Percentiles rank a stretch among this genome's conserved stretches.
phyloP scores from a whole-genome alignment of 2,888 invertebrate genomes.

The Synanthedon vespiformis region DNA sequence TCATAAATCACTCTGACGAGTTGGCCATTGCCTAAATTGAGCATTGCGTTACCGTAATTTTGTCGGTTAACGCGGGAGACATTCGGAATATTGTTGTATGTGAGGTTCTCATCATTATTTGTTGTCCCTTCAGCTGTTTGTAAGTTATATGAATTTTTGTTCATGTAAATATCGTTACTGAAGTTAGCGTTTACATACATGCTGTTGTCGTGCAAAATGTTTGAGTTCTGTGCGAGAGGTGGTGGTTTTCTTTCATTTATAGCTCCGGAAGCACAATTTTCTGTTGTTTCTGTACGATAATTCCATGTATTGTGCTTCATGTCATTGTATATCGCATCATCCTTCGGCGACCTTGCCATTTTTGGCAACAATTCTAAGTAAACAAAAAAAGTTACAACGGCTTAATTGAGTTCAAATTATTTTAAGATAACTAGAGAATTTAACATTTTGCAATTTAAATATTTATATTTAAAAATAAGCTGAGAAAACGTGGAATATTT shows the following conservation, averaged over 20 bases:
- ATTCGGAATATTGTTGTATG: conserved; percentile 35
- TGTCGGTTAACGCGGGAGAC: conserved; percentile 36
- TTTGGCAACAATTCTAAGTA: conserved; percentile 39
- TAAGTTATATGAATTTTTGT: conserved; percentile 44
- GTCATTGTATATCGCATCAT: conserved; percentile 60
- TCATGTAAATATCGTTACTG: conserved; percentile 48
- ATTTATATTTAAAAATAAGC: conserved; percentile 24
- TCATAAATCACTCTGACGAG: conserved; percentile 55
- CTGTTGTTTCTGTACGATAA: conserved; percentile 48
- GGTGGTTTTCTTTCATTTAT: conserved; percentile 43
- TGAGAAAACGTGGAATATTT: conserved; percentile 45
- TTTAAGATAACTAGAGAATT: conserved; percentile 37
- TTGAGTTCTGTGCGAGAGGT: conserved; percentile 30
- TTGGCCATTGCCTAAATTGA: conserved; percentile 60
- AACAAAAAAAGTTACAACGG: conserved; percentile 11
- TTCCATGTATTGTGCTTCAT: conserved; percentile 59
- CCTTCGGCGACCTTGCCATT: conserved; percentile 68
- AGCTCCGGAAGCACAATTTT: conserved; percentile 43
- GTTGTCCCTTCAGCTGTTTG: conserved; percentile 34
- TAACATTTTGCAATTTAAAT: conserved; percentile 38
- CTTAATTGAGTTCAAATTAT: conserved; percentile 15
- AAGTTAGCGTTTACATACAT: conserved; percentile 45
- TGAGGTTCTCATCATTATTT: conserved; percentile 42
- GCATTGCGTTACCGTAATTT: conserved; percentile 56
- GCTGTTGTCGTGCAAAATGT: conserved; percentile 41